Conservation (phyloP, 2,888 invertebrate species). For the Agrilus mali region DNA sequence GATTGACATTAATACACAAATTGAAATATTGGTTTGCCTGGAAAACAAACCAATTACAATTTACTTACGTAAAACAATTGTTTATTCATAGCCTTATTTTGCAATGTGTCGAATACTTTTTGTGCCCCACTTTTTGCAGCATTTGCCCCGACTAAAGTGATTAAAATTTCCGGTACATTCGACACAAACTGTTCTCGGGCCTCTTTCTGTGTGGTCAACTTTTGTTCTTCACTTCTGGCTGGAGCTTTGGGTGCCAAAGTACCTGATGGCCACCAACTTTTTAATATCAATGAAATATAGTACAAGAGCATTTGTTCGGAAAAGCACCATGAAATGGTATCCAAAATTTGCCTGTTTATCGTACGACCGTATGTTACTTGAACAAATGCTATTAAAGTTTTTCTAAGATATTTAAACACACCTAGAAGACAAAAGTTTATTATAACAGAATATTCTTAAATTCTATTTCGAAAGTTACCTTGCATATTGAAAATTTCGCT, state of each 20-base stretch:
- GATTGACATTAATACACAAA: too few species aligned
- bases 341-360: conserved; percentile 82
- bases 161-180: conserved; percentile 66
- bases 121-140: conserved; percentile 72
- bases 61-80: conserved; percentile 79
- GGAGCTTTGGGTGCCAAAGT: conserved; percentile 47
- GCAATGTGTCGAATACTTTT: conserved; percentile 77
- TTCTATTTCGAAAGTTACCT: background rate
- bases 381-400: conserved; percentile 80
- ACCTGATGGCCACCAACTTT: conserved; percentile 85
- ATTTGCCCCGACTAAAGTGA: conserved; percentile 73
- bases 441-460: too few species aligned
- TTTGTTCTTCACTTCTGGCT: conserved; percentile 46
- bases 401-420: conserved; percentile 75
- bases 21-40: too few species aligned
- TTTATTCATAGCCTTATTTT: conserved; percentile 76
- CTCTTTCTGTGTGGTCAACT: conserved; percentile 54
- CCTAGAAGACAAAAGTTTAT: conserved; percentile 32
- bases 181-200: conserved; percentile 57
- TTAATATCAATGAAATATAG: conserved; percentile 68
- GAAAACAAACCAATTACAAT: too few species aligned
- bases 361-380: conserved; percentile 81
- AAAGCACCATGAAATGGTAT: conserved; percentile 75
- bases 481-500: conserved; percentile 85
- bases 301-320: conserved; percentile 86